Conservation (phyloP, 64 coral and sea anemone genomes). For the Pachyseris speciosa region DNA sequence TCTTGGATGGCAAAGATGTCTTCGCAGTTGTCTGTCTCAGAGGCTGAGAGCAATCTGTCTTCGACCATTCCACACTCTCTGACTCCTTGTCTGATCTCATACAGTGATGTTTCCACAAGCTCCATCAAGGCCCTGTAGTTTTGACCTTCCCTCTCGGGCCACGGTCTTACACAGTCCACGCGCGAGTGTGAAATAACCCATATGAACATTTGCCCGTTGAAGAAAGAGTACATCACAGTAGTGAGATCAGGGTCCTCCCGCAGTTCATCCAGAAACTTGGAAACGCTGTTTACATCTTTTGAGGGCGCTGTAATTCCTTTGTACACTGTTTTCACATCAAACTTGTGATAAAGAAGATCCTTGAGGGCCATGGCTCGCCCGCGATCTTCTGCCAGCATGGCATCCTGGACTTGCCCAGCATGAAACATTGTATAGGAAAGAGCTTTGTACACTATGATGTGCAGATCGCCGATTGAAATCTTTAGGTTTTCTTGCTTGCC, state of each 20-base stretch:
- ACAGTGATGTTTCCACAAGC: not conserved
- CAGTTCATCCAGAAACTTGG: not conserved
- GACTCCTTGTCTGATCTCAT: slow-evolving; percentile 1
- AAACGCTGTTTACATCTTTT: not conserved
- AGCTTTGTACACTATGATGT: slow-evolving; percentile 19
- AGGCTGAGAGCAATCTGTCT: not conserved
- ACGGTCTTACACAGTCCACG: slow-evolving; percentile 22
- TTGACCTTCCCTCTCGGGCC: not conserved
- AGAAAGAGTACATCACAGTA: slow-evolving; percentile 1
- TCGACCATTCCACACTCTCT: not conserved
- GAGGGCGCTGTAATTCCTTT: not conserved
- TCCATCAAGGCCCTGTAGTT: not conserved
- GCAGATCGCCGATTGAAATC: slow-evolving; percentile 11
- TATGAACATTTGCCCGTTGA: not conserved
- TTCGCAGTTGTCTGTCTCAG: not conserved
- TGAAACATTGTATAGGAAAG: not conserved
- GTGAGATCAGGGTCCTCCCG: not conserved
- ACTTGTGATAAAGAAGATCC: slow-evolving; percentile 28
- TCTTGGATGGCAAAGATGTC: slow-evolving; percentile 3
- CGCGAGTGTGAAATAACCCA: not conserved
- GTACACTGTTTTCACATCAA: slow-evolving; percentile 4
- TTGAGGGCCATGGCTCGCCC: slow-evolving; percentile 36
- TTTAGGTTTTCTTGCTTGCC: slow-evolving; percentile 4
- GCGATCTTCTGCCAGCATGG: slow-evolving; percentile 23
- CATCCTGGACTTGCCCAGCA: not conserved